A percentile compares a stretch with the other conserved stretches of the same genome.
Conservation (phyloP, 2,888 invertebrate genomes). For the Sinohyriopsis cumingii region DNA sequence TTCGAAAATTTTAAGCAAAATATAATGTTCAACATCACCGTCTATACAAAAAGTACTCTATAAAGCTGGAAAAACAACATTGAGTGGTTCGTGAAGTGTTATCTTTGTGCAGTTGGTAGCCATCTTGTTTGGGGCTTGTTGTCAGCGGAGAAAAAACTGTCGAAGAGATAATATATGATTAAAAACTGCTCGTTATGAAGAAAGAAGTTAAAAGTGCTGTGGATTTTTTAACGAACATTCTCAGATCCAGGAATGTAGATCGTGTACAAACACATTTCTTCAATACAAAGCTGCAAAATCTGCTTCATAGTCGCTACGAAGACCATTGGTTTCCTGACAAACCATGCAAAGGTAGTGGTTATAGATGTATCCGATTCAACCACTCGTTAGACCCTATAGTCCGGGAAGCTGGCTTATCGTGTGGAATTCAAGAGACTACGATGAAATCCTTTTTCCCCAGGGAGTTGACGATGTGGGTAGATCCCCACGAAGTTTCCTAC, state of each 20-base stretch:
- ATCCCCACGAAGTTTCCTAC: slow-evolving; percentile 82
- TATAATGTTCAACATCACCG: not conserved
- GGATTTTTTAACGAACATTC: slow-evolving; percentile 56
- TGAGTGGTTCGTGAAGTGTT: no score
- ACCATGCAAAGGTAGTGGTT: slow-evolving; percentile 82
- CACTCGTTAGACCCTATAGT: slow-evolving; percentile 82
- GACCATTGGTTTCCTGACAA: slow-evolving; percentile 85
- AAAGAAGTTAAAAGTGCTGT: slow-evolving; percentile 66
- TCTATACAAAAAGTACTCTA: not conserved
- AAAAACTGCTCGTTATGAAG: slow-evolving; percentile 50
- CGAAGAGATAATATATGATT: slow-evolving; percentile 6
- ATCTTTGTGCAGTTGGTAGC: no score
- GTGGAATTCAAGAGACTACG: slow-evolving; percentile 77
- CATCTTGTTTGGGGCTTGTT: slow-evolving; percentile 3
- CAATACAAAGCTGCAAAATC: slow-evolving; percentile 41
- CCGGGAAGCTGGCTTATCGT: slow-evolving; percentile 78
- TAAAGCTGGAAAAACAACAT: not conserved
- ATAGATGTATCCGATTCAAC: slow-evolving; percentile 82
- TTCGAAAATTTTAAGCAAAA: not conserved
- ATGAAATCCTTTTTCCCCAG: slow-evolving; percentile 76
- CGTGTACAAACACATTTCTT: slow-evolving; percentile 45
- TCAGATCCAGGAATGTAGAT: slow-evolving; percentile 41
- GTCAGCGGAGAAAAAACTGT: slow-evolving; percentile 1
- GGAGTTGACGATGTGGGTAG: slow-evolving; percentile 85
- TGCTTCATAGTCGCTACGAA: slow-evolving; percentile 74